Evolutionary conservation across 2,888 invertebrate genomes (phyloP), one percentile per base, ranked within the genome.

Genomic region (Sisyra terminalis): DNA sequence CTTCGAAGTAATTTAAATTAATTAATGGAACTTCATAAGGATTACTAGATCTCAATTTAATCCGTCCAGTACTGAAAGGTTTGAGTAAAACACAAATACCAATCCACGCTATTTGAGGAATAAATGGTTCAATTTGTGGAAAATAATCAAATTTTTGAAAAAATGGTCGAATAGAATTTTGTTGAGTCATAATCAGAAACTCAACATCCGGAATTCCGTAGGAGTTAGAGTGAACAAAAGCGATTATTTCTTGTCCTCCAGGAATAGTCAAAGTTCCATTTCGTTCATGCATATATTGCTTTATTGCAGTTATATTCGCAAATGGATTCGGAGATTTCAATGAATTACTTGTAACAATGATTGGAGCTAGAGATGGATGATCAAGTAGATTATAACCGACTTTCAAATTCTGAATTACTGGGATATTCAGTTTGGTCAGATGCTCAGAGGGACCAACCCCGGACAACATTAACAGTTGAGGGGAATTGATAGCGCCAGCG

Each of bases 381-480:
- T 82, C 81, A 68, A 78, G 76, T 3, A 82, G 58, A 52, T 78
- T 76, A 46, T 73, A 66, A 2, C 83, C 82, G 0, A 82, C 79
- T 5, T 67, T 67, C 29, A 74, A 61, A 56, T 78, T 69, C 52
- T 66, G 63, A 0, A 73, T 50, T 1, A 71, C 63, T 2, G 67
- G 60, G 31, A 78, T 74, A 34, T 67, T 66, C 45, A 71, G 53
- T 2, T 68, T 59, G 45, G 66, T 61, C 39, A 81, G 61, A 52
- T 79, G 73, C 24, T 66, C 60, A 45, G 57, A 66, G 1, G 78
- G 78, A 1, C 81, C 81, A 7, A 86, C 70, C 3, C 87, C 88
- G 2, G 85, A 85, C 11, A 87, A 58, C 78, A 86, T 77, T 13
- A 89, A 61, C 5, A 88, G 55, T 56, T 86, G 82, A 1, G 87